Conservation (phyloP, 2,888 invertebrate genomes). For the Laothoe populi region DNA sequence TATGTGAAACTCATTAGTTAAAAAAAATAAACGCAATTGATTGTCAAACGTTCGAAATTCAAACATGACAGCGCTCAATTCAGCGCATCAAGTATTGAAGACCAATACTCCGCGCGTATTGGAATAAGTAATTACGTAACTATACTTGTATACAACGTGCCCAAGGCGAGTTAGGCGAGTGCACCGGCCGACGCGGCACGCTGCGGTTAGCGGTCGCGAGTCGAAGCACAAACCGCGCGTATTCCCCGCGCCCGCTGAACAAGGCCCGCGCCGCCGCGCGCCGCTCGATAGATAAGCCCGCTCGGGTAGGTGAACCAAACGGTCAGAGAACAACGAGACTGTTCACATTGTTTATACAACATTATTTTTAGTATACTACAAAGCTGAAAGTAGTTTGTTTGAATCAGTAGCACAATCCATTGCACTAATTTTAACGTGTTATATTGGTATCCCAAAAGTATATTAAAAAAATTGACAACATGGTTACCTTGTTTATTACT, state of each 20-base stretch:
- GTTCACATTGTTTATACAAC: neutral
- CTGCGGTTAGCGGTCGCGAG: constrained; percentile 24
- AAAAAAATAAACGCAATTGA: neutral
- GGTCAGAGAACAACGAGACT: neutral
- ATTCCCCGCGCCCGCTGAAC: constrained; percentile 34
- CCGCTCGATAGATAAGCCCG: constrained; percentile 44
- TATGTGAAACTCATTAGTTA: neutral
- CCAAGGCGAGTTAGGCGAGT: constrained; percentile 12
- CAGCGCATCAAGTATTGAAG: neutral
- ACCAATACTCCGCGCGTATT: constrained; percentile 10
- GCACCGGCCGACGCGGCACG: constrained; percentile 17
- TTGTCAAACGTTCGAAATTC: neutral
- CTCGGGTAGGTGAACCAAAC: constrained; percentile 36
- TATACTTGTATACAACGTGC: neutral
- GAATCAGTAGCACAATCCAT: no score
- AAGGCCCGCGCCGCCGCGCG: constrained; percentile 30
- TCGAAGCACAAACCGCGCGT: constrained; percentile 38
- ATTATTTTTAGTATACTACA: no score
- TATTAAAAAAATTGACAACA: no score
- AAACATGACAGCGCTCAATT: constrained; percentile 10
- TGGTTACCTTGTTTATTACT: no score
- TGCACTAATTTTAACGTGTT: no score
- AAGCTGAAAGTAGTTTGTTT: no score
- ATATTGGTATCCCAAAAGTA: no score
- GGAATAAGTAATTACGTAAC: neutral